These are phyloP conservation scores for Porites cylindrica DNA, from an alignment of 92 coral and sea anemone genomes.

Conservation along the genomic window DNA sequence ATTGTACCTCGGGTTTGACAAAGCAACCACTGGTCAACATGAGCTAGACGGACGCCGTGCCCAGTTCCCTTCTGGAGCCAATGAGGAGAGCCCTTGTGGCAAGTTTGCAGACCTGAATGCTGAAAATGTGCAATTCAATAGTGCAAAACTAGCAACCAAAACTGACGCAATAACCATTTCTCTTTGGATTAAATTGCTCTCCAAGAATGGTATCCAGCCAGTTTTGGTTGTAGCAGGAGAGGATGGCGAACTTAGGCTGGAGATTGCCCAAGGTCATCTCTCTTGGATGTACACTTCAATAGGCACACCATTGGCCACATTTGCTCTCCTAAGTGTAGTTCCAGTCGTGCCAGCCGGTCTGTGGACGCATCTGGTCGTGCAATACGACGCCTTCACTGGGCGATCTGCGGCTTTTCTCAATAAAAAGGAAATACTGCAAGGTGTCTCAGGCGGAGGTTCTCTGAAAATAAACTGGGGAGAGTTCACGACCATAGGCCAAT, in stretches of 20 bases:
- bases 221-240: constrained; percentile 43
- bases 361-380: constrained; percentile 64
- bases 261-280: constrained; percentile 51
- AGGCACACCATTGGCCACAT: constrained; percentile 23
- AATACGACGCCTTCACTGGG: constrained; percentile 43
- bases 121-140: constrained; percentile 33
- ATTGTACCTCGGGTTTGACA: constrained; percentile 52
- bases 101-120: constrained; percentile 26
- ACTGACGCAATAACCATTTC: constrained; percentile 58
- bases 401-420: constrained; percentile 49
- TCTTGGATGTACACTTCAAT: constrained; percentile 38
- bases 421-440: constrained; percentile 19
- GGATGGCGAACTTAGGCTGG: constrained; percentile 40
- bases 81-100: constrained; percentile 34
- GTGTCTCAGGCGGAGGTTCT: constrained; percentile 22
- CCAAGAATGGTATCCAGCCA: constrained; percentile 47
- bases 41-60: neutral
- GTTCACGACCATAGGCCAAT: constrained; percentile 43
- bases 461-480: constrained; percentile 36
- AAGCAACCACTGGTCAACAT: constrained; percentile 18
- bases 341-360: constrained; percentile 1
- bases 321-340: constrained; percentile 19
- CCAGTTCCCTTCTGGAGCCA: neutral
- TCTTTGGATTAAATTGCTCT: constrained; percentile 56
- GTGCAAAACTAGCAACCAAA: constrained; percentile 23